Evolutionary conservation across 35 echinoderm and acorn worm species (phyloP), one percentile per base, ranked within the genome.

Genomic region (Patiria miniata): DNA sequence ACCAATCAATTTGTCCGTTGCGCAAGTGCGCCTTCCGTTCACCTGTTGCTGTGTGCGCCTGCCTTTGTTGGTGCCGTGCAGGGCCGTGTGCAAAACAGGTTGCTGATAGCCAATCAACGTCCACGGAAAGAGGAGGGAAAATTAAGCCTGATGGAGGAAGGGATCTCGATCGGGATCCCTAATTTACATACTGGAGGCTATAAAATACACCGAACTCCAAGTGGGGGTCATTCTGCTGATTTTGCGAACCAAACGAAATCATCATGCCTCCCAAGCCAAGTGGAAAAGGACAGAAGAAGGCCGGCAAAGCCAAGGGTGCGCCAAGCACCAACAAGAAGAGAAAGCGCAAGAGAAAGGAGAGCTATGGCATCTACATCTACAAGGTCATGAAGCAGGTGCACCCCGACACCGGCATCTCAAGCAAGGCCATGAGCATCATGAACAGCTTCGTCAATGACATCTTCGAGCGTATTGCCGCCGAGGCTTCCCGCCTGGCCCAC

Each of bases 341-440:
- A 34, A 78, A 51, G 37, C 21, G 47, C 16, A 50, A 28, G 40
- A 81, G 77, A 79, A 80, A 88, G 86, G 86, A 88, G 39, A 88
- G 86, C 86, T 88, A 88, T 55, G 86, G 86, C 38, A 88, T 88
- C 86, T 88, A 88, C 86, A 88, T 80, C 50, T 80, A 79, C 73
- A 80, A 80, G 42, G 86, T 88, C 7, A 50, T 44, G 87, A 97
- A 97, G 85, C 94, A 97, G 56, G 95, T 97, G 12, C 95, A 97
- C 65, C 95, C 95, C 15, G 95, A 97, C 88, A 93, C 91, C 56
- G 95, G 95, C 42, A 97, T 97, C 84, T 97, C 95, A 15, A 93
- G 95, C 84, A 52, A 78, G 58, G 95, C 95, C 87, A 97, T 97
- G 95, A 85, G 85, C 60, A 98, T 98, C 92, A 98, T 98, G 95